These are phyloP conservation scores for Sebastiscus tertius DNA, from an alignment of 2,797 vertebrate genomes.

Conservation along the genomic window DNA sequence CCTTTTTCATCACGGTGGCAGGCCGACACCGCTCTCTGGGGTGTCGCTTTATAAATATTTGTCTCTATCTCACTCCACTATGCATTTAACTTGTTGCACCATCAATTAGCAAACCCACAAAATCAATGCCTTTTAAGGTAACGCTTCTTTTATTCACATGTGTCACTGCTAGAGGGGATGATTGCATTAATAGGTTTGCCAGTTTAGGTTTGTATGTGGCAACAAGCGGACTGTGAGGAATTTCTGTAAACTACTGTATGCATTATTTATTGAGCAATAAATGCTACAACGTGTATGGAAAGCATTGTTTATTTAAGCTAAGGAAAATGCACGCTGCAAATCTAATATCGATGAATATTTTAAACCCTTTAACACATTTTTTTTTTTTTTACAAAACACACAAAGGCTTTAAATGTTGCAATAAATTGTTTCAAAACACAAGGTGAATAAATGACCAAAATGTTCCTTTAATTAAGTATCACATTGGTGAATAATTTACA, in stretches of 20 bases:
- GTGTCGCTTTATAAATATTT: slow-evolving; percentile 57
- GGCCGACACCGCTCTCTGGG: slow-evolving; percentile 27
- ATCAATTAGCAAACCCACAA: slow-evolving; percentile 40
- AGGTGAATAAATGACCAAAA: background rate
- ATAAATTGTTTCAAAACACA: background rate
- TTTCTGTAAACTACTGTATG: background rate
- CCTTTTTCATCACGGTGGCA: slow-evolving; percentile 46
- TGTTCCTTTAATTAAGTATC: background rate
- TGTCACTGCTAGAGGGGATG: background rate
- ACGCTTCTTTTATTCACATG: slow-evolving; percentile 34
- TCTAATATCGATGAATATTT: slow-evolving; percentile 20
- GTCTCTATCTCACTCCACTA: slow-evolving; percentile 3
- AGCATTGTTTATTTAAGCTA: slow-evolving; percentile 12
- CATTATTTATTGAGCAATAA: slow-evolving; percentile 37
- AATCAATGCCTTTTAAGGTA: slow-evolving; percentile 35
- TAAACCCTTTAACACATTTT: background rate
- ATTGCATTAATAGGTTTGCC: background rate
- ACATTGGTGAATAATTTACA: background rate
- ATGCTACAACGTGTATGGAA: background rate
- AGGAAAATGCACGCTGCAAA: slow-evolving; percentile 6
- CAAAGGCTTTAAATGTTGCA: background rate
- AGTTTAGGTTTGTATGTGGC: background rate
- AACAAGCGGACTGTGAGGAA: slow-evolving; percentile 11
- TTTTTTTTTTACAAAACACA: background rate
- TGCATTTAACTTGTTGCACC: slow-evolving; percentile 41